Evolutionary conservation across 2,888 invertebrate species (phyloP).

Genomic region (Pollenia amentaria): DNA sequence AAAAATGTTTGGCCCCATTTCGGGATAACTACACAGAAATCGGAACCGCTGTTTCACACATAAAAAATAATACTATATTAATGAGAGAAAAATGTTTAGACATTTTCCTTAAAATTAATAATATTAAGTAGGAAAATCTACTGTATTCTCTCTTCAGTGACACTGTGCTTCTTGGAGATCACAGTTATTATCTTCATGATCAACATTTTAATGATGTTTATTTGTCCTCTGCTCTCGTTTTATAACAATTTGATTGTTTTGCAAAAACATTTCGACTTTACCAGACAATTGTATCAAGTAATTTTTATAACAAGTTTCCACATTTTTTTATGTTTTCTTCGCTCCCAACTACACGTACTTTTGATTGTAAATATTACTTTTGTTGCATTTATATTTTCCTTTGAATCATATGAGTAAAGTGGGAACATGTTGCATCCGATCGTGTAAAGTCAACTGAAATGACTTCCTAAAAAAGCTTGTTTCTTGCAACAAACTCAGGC

Average conservation of each 20-base stretch:
- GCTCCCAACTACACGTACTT: not conserved
- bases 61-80: no score
- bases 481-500: constrained; percentile 34
- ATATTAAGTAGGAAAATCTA: no score
- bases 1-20: no score
- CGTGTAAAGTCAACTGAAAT: constrained; percentile 57
- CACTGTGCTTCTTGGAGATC: constrained; percentile 17
- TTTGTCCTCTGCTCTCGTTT: constrained; percentile 62
- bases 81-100: no score
- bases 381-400: constrained; percentile 24
- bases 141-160: no score
- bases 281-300: constrained; percentile 53
- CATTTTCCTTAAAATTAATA: no score
- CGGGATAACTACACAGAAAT: no score
- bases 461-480: constrained; percentile 67
- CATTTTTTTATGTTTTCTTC: constrained; percentile 19
- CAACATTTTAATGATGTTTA: constrained; percentile 58
- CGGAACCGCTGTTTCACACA: no score
- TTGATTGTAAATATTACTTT: constrained; percentile 24
- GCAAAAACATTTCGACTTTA: constrained; percentile 44
- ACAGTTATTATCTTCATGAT: constrained; percentile 42
- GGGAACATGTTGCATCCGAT: constrained; percentile 57
- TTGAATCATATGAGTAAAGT: constrained; percentile 8
- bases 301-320: constrained; percentile 61
- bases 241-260: constrained; percentile 63